Evolutionary conservation across 2,888 invertebrate species (phyloP), one percentile per base, ranked within the genome.

Genomic region (Platypus cylindrus): DNA sequence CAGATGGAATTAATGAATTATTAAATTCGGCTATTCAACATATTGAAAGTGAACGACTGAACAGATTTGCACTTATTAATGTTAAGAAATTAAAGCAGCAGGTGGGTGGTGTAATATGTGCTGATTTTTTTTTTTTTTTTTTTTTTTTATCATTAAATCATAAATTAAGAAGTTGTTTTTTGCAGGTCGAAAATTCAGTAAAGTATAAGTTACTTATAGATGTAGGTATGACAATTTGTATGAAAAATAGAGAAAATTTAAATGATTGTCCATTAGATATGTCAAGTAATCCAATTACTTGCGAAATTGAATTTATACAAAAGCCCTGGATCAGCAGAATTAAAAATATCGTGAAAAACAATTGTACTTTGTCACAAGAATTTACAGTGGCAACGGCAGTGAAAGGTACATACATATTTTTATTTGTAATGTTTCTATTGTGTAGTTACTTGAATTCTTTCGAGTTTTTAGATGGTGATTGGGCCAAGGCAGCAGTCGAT

Each of bases 291-390:
- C 37, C 45, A 44, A 54, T 39, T 45, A 49, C 33, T 5, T 81
- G 80, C 53, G 68, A 70, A 45, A 56, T 80, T 41, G 66, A 70
- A 13, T 68, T 75, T 48, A 56, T 75, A 36, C 75, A 78, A 52
- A 73, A 75, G 49, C 74, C 75, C 1, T 78, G 79, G 77, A 52
- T 73, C 16, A 67, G 67, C 30, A 73, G 70, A 53, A 67, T 68
- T 28, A 71, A 75, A 50, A 65, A 71, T 9, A 65, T 80, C 36
- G 55, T 72, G 30, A 61, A 67, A 15, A 77, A 79, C 46, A 80
- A 80, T 50, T 79, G 79, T 51, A 77, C 76, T 2, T 57, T 62
- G 30, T 61, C 67, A 31, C 71, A 71, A 65, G 56, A 59, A 40
- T 72, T 62, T 48, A 62, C 60, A n/a, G 13, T 4, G 5, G 18